phyloP scores from a whole-genome alignment of 2,113 vertebrate genomes.

The Irena cyanogastra region DNA sequence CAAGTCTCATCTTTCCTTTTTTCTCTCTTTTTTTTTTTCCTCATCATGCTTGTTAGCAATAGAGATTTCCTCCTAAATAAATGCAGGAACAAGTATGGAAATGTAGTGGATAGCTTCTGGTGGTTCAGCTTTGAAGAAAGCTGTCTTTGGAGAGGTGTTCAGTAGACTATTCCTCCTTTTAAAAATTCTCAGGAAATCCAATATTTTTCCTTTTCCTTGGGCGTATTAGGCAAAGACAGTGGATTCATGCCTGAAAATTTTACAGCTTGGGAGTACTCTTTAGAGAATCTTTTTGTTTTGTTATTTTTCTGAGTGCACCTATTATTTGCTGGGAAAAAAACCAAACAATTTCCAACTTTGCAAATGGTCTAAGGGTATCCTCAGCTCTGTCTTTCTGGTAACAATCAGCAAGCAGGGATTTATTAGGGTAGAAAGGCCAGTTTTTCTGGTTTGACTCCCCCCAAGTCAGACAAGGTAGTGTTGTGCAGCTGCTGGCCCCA shows the following conservation, averaged over 20 bases:
- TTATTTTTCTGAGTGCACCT: neutral
- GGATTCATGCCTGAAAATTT: neutral
- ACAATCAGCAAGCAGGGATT: neutral
- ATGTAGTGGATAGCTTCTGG: neutral
- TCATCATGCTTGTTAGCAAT: neutral
- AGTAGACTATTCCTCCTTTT: neutral
- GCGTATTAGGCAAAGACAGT: neutral
- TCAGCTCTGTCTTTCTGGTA: neutral
- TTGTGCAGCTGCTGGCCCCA: neutral
- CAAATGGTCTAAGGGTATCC: neutral
- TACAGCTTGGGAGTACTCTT: neutral
- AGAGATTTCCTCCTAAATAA: neutral
- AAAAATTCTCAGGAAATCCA: neutral
- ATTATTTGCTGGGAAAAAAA: neutral
- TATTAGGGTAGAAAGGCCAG: neutral
- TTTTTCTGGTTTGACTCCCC: neutral
- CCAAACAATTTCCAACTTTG: neutral
- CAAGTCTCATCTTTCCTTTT: neutral
- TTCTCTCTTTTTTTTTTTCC: fast-evolving
- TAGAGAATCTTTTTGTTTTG: neutral
- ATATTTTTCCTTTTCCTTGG: neutral
- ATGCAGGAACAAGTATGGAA: neutral
- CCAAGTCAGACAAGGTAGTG: neutral
- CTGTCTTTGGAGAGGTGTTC: neutral
- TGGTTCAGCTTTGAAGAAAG: neutral